Evolutionary conservation across 2,888 invertebrate species (phyloP).

Genomic region (Hoplodrina blanda): DNA sequence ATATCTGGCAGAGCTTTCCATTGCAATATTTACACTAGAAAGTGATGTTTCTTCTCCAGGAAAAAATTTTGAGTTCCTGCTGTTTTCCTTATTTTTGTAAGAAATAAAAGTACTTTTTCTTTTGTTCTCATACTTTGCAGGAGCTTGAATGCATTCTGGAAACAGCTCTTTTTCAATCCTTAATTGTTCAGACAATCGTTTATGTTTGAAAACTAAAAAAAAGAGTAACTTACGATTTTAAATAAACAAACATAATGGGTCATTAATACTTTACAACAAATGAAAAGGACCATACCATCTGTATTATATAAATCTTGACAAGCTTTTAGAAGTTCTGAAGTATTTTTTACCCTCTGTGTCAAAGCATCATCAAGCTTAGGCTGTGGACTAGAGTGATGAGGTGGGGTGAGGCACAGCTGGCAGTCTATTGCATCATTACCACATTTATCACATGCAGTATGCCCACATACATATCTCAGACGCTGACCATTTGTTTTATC

Average conservation of each 20-base stretch:
- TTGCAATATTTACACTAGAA: slow-evolving; percentile 62
- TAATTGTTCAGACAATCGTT: slow-evolving; percentile 78
- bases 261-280: neutral
- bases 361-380: slow-evolving; percentile 70
- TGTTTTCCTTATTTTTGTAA: slow-evolving; percentile 74
- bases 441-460: slow-evolving; percentile 79
- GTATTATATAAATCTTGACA: slow-evolving; percentile 78
- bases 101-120: slow-evolving; percentile 73
- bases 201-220: slow-evolving; percentile 77
- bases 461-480: slow-evolving; percentile 81
- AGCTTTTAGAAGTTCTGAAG: slow-evolving; percentile 68
- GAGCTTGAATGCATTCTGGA: slow-evolving; percentile 85
- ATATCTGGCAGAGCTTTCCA: slow-evolving; percentile 77
- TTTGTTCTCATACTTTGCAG: slow-evolving; percentile 82
- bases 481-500: slow-evolving; percentile 74
- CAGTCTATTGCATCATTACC: slow-evolving; percentile 70
- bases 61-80: slow-evolving; percentile 60
- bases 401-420: slow-evolving; percentile 73
- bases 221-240: neutral
- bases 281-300: slow-evolving; percentile 73
- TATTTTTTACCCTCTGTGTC: slow-evolving; percentile 72
- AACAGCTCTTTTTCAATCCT: slow-evolving; percentile 84
- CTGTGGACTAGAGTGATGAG: slow-evolving; percentile 49
- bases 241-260: neutral
- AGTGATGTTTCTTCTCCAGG: slow-evolving; percentile 76